phyloP scores from a whole-genome alignment of 2,888 invertebrate species.

The Oligia latruncula region DNA sequence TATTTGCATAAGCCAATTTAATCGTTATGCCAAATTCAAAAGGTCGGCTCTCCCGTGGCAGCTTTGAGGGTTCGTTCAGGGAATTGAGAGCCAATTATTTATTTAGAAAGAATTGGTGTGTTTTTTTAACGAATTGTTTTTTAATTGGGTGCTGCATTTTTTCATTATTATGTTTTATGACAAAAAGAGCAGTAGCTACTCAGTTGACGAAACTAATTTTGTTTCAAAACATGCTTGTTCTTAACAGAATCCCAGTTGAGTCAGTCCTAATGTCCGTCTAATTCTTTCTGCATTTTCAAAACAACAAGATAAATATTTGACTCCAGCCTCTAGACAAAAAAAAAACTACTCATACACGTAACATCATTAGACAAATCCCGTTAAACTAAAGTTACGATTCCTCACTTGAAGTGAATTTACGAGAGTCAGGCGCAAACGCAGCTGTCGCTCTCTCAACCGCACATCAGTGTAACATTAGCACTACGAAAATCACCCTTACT shows the following conservation, averaged over 20 bases:
- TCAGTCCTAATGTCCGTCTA: background rate
- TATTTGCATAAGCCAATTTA: conserved; percentile 39
- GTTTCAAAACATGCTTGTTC: background rate
- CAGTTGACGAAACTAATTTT: background rate
- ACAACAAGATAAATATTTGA: background rate
- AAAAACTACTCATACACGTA: conserved; percentile 13
- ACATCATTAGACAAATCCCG: conserved; percentile 59
- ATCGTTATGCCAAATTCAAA: conserved; percentile 11
- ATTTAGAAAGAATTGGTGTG: conserved; percentile 39
- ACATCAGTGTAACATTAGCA: background rate
- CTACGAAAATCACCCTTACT: background rate
- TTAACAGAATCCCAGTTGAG: background rate
- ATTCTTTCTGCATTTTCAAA: background rate
- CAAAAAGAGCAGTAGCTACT: background rate
- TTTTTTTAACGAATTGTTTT: conserved; percentile 19
- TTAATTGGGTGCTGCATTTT: conserved; percentile 8
- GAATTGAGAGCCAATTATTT: conserved; percentile 49
- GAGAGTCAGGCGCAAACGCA: conserved; percentile 73
- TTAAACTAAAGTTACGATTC: conserved; percentile 59
- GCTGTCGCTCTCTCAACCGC: conserved; percentile 69
- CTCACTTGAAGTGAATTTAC: conserved; percentile 72
- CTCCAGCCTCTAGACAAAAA: background rate
- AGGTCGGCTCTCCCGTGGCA: conserved; percentile 6
- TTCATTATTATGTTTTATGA: background rate
- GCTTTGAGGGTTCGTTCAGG: conserved; percentile 9